Conservation (phyloP, 2,797 vertebrate genomes). For the Sciurus vulgaris region DNA sequence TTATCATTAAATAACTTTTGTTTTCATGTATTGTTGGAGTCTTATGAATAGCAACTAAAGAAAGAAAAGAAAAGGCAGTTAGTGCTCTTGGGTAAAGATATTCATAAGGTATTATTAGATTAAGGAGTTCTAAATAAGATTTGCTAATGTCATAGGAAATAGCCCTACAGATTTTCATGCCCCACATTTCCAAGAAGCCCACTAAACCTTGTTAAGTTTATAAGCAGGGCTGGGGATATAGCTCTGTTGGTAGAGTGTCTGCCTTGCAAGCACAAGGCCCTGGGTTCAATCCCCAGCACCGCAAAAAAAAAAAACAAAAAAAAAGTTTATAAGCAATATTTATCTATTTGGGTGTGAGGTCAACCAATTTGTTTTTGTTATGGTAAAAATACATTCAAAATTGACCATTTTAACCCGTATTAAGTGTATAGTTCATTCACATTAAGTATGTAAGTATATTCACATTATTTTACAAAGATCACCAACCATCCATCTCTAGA, state of each 20-base stretch:
- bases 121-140: slow-evolving; percentile 14
- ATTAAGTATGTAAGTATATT: slow-evolving; percentile 27
- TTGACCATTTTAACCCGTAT: slow-evolving; percentile 31
- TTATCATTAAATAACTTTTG: slow-evolving; percentile 43
- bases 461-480: background rate
- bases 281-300: no score
- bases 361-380: background rate
- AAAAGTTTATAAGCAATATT: slow-evolving; percentile 45
- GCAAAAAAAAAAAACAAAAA: no score
- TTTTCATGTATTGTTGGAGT: slow-evolving; percentile 28
- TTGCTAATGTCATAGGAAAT: background rate
- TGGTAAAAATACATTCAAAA: background rate
- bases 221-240: no score
- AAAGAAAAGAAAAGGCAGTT: background rate
- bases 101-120: background rate
- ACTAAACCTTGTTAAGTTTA: background rate
- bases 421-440: background rate
- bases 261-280: no score
- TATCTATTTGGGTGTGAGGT: background rate
- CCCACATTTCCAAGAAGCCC: background rate
- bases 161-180: background rate
- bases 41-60: slow-evolving; percentile 43
- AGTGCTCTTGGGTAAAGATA: slow-evolving; percentile 5
- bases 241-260: no score
- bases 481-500: background rate